Conservation (phyloP, 2,888 invertebrate genomes). For the Drosophila merina region DNA sequence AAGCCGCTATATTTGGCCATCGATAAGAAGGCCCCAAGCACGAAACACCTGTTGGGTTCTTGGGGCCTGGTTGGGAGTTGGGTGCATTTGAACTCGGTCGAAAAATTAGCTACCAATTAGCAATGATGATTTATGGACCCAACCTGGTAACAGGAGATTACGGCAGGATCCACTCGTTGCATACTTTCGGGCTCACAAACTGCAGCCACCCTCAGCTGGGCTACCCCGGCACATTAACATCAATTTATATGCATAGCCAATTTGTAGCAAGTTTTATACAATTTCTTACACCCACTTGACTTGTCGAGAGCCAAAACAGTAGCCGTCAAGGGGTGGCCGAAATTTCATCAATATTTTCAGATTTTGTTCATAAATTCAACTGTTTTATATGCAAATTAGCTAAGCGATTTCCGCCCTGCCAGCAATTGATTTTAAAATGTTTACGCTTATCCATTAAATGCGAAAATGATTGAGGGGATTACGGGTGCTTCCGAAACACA, state of each 20-base stretch:
- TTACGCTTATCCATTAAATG: slow-evolving; percentile 75
- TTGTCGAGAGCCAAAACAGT: slow-evolving; percentile 55
- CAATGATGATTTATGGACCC: slow-evolving; percentile 29
- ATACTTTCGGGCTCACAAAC: slow-evolving; percentile 55
- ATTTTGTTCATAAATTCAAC: slow-evolving; percentile 74
- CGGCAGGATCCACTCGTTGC: slow-evolving; percentile 31
- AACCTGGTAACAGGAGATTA: slow-evolving; percentile 8
- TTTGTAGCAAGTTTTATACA: slow-evolving; percentile 83
- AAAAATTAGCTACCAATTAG: slow-evolving; percentile 56
- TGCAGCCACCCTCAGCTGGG: slow-evolving; percentile 16
- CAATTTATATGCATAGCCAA: slow-evolving; percentile 85
- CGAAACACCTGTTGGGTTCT: slow-evolving; percentile 53
- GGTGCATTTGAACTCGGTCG: slow-evolving; percentile 24
- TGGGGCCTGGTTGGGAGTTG: neutral
- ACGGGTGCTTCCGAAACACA: neutral
- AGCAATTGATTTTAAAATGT: slow-evolving; percentile 71
- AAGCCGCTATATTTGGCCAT: slow-evolving; percentile 13
- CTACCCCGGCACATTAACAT: slow-evolving; percentile 76
- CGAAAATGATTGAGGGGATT: slow-evolving; percentile 66
- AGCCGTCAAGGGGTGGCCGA: slow-evolving; percentile 49
- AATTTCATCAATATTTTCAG: slow-evolving; percentile 79
- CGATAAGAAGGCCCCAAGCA: slow-evolving; percentile 24
- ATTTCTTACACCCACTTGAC: slow-evolving; percentile 84
- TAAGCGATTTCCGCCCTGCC: slow-evolving; percentile 64
- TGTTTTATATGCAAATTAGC: slow-evolving; percentile 84